phyloP scores from a whole-genome alignment of 2,113 vertebrate genomes.

The Gyps fulvus region DNA sequence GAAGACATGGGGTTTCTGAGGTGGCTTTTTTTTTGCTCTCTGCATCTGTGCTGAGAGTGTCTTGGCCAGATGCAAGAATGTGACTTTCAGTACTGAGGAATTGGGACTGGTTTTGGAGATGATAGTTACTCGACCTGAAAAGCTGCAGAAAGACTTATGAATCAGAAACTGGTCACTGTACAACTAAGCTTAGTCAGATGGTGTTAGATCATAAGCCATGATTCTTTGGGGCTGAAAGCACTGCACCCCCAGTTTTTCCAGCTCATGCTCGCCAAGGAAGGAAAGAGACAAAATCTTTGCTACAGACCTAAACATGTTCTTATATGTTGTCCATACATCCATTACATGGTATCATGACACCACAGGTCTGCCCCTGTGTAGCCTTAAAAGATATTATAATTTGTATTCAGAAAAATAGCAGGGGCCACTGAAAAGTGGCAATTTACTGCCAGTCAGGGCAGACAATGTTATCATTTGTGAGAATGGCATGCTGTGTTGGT shows the following conservation, averaged over 20 bases:
- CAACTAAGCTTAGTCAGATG: not conserved
- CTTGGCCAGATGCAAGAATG: not conserved
- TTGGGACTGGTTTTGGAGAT: not conserved
- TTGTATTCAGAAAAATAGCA: not conserved
- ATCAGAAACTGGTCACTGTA: not conserved
- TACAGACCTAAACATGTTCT: not conserved
- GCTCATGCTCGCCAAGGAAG: not conserved
- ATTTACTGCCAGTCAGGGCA: not conserved
- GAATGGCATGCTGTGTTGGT: not conserved
- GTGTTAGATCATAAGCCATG: not conserved
- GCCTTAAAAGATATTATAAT: not conserved
- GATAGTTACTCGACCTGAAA: not conserved
- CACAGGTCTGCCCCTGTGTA: not conserved
- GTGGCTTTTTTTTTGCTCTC: not conserved
- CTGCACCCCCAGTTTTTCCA: not conserved
- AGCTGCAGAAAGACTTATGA: not conserved
- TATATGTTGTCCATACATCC: not conserved
- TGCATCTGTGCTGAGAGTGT: not conserved
- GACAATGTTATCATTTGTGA: not conserved
- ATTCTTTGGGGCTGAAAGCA: not conserved
- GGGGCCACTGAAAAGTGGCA: not conserved
- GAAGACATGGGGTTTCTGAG: not conserved
- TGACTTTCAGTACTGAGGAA: not conserved
- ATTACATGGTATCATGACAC: not conserved
- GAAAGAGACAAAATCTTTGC: not conserved